Conservation (phyloP, 2,888 invertebrate genomes). For the Hypercompe scribonia region DNA sequence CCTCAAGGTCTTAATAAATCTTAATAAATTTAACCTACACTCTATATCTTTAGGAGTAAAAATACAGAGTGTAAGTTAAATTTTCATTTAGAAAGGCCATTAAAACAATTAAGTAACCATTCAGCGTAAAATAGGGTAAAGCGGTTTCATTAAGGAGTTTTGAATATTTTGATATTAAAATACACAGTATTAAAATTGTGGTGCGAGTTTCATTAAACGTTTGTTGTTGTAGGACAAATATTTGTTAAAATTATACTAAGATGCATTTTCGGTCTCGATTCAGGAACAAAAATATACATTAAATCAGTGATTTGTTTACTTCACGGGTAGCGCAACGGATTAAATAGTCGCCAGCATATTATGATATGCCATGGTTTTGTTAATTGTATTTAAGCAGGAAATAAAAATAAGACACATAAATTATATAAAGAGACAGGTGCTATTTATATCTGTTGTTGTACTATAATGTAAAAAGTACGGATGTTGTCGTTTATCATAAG, state of each 20-base stretch:
- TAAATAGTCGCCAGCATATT: background rate
- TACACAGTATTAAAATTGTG: constrained; percentile 10
- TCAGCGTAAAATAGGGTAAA: constrained; percentile 14
- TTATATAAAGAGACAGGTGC: no score
- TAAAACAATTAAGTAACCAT: constrained; percentile 14
- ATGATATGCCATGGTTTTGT: background rate
- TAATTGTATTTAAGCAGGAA: background rate
- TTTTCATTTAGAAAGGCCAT: constrained; percentile 18
- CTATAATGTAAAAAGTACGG: no score
- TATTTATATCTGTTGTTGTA: no score
- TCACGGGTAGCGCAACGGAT: background rate
- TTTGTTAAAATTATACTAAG: background rate
- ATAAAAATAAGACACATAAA: background rate
- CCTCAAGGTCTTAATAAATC: no score
- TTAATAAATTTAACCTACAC: no score
- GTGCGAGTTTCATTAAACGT: background rate
- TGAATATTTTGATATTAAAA: background rate
- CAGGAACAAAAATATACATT: background rate
- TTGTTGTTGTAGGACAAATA: background rate
- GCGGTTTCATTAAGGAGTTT: background rate
- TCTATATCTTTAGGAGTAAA: constrained; percentile 1
- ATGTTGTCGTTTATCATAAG: no score
- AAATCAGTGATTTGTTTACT: no score
- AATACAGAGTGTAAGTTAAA: constrained; percentile 9
- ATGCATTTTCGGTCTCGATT: background rate